phyloP scores from a whole-genome alignment of 2,888 invertebrate species.

The Anthoptus insignis region DNA sequence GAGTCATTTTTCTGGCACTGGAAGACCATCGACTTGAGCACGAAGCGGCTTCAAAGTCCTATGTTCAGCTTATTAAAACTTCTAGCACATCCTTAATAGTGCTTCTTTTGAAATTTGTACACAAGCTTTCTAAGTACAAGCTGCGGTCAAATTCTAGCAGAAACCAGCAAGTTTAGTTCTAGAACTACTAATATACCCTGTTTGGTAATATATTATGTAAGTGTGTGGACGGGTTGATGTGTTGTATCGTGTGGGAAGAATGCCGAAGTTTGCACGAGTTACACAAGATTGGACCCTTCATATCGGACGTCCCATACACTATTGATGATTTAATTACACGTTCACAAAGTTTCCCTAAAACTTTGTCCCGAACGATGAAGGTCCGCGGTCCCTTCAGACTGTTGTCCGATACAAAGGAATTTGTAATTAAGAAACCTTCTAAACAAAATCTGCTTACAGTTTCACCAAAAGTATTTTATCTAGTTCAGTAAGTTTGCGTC shows the following conservation, averaged over 20 bases:
- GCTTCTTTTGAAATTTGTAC: too few species aligned
- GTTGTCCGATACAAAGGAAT: constrained; percentile 70
- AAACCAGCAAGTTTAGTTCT: too few species aligned
- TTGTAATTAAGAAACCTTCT: constrained; percentile 71
- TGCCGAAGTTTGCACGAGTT: constrained; percentile 2
- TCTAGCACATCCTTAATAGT: too few species aligned
- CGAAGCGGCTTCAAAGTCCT: too few species aligned
- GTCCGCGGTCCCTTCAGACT: constrained; percentile 54
- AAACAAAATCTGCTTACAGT: constrained; percentile 73
- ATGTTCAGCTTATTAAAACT: too few species aligned
- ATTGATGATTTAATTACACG: constrained; percentile 79
- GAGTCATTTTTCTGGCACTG: too few species aligned
- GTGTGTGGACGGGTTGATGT: too few species aligned
- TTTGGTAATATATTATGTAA: too few species aligned
- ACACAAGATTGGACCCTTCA: neutral
- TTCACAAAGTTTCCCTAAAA: constrained; percentile 55
- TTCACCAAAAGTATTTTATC: constrained; percentile 53
- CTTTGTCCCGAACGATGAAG: constrained; percentile 58
- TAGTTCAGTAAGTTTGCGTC: constrained; percentile 49
- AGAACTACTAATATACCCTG: too few species aligned
- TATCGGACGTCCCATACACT: constrained; percentile 43
- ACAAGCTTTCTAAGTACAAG: too few species aligned
- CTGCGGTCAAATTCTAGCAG: too few species aligned
- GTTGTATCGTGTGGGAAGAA: neutral
- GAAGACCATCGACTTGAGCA: too few species aligned